A percentile compares a stretch with the other conserved stretches of the same genome.
Evolutionary conservation across 2,888 invertebrate genomes (phyloP).

Genomic region (Trichogramma evanescens): DNA sequence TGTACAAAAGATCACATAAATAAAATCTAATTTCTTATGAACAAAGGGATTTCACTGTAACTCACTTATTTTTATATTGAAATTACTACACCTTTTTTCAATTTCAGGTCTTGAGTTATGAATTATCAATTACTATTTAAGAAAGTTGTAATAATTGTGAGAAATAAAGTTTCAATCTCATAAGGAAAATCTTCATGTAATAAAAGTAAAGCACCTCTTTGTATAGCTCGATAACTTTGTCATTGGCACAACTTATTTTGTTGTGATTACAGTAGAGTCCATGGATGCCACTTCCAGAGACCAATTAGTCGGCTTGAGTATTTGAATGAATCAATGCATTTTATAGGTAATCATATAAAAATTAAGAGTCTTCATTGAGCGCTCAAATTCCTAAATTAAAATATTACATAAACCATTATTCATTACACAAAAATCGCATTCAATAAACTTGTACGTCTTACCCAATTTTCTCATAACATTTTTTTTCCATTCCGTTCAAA

Average conservation of each 20-base stretch:
- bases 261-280: slow-evolving; percentile 48
- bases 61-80: too few relatives aligned
- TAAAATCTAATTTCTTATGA: too few relatives aligned
- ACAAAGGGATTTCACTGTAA: too few relatives aligned
- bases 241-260: slow-evolving; percentile 48
- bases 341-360: slow-evolving; percentile 48
- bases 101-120: too few relatives aligned
- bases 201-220: background rate
- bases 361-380: slow-evolving; percentile 41
- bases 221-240: slow-evolving; percentile 30
- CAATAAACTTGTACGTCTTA: slow-evolving; percentile 24
- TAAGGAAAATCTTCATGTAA: slow-evolving; percentile 12
- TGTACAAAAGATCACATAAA: too few relatives aligned
- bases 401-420: slow-evolving; percentile 18
- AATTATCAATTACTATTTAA: too few relatives aligned
- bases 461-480: background rate
- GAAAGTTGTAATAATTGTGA: too few relatives aligned
- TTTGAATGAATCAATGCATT: slow-evolving; percentile 47
- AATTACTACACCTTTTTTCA: too few relatives aligned
- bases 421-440: slow-evolving; percentile 31
- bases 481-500: too few relatives aligned
- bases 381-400: slow-evolving; percentile 27
- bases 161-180: slow-evolving; percentile 9
- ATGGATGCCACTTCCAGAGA: slow-evolving; percentile 45
- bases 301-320: slow-evolving; percentile 46